A percentile compares a stretch with the other conserved stretches of the same genome.
phyloP scores from a whole-genome alignment of 1,140 invertebrate species.

The Drosophila leontia region DNA sequence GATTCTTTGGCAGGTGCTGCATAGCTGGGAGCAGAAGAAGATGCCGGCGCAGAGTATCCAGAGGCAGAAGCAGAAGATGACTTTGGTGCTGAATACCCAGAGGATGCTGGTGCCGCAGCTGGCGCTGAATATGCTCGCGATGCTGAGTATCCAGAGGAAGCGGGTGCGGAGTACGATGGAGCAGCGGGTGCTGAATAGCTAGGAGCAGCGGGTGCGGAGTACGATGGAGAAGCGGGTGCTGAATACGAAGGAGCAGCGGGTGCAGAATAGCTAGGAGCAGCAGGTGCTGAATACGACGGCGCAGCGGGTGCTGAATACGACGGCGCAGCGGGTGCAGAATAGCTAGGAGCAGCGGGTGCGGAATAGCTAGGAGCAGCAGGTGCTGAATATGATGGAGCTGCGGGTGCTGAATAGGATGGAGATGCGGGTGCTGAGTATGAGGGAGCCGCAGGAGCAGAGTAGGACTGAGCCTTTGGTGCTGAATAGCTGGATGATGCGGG shows the following conservation, averaged over 20 bases:
- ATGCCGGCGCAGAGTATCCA: conserved; percentile 22
- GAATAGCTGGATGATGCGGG: conserved; percentile 43
- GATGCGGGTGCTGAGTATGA: conserved; percentile 42
- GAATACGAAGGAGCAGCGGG: no score
- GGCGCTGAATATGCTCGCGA: conserved; percentile 46
- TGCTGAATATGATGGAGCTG: conserved; percentile 21
- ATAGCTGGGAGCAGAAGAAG: conserved; percentile 22
- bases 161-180: conserved; percentile 25
- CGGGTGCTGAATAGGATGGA: conserved; percentile 30
- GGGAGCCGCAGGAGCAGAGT: conserved; percentile 13
- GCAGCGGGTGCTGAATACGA: conserved; percentile 27
- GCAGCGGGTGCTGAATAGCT: conserved; percentile 21
- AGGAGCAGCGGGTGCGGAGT: conserved; percentile 22
- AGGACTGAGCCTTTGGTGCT: conserved; percentile 14
- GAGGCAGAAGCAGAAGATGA: conserved; percentile 2
- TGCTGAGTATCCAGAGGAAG: conserved; percentile 26
- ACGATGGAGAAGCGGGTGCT: no score
- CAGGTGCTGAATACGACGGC: conserved; percentile 26
- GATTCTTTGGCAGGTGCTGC: conserved; percentile 27
- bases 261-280: not conserved
- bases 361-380: conserved; percentile 31
- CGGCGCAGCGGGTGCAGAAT: conserved; percentile 29
- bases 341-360: conserved; percentile 19
- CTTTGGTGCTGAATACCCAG: conserved; percentile 32
- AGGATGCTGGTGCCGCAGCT: conserved; percentile 25